Base-by-base conservation (phyloP, 2,797 vertebrate genomes). In the Eptatretus atami region DNA sequence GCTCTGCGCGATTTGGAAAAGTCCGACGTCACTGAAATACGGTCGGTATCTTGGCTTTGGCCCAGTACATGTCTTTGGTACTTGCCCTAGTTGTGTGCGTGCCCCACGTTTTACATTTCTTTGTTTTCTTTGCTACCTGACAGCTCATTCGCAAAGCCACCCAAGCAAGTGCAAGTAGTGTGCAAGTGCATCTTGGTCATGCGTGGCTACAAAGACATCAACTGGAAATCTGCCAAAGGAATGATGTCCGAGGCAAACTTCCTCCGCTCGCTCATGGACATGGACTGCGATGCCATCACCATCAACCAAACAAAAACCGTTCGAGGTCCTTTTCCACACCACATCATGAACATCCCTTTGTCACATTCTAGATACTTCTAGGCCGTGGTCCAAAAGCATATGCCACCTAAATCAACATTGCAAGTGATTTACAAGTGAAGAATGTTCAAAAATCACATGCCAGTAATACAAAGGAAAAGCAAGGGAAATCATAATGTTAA, bases 201-300 rank as follows among this genome's bases (percentile, higher is more conserved):
- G 68, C 82, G 84, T 24, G 81, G 82, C 15, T 74, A 83, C 73
- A 92, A 80, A 66, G 92, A 98, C 66, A 77, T 94, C 67, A 88
- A 68, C 72, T 98, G 92, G 92, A 84, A 82, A 69, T 71, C 79
- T 0, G 88, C 86, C 70, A 96, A 82, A 66, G 82, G 77, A 15
- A 94, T 95, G 92, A 96, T 98, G 86, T 90, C 90, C 1, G 92
- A 98, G 70, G 74, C 81, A 1, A 88, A 82, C 69, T 98, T 98
- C 75, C 75, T 96, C 69, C 74, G 77, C 6, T 80, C 79, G 0
- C 76, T 98, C 61, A 79, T 87, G 84, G 84, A 90, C 9, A 81
- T 94, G 2, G 82, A 96, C 66, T 93, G 87, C 57, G 84, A 92
- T 67, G 68, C 73, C 6, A 82, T 96, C 68, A 70, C 65, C 10